Percentiles rank a stretch among this genome's conserved stretches.
Evolutionary conservation across 2,113 vertebrate species (phyloP).

Genomic region (Anoplopoma fimbria): DNA sequence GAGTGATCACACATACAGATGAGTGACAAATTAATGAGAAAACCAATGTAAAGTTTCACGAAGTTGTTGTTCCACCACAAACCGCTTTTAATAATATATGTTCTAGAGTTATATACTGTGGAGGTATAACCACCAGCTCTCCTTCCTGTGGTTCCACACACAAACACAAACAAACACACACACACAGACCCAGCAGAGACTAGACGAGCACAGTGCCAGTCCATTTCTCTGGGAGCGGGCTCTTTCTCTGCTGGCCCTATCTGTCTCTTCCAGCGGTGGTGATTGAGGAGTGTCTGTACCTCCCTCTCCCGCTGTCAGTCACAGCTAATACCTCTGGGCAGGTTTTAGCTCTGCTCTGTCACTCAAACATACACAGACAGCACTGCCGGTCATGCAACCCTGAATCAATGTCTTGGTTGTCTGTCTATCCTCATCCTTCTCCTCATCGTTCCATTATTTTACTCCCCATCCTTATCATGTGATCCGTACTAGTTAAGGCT

Average conservation of each 20-base stretch:
- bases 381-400: slow-evolving; percentile 62
- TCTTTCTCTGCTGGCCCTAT: slow-evolving; percentile 45
- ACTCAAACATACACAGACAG: slow-evolving; percentile 74
- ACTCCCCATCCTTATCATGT: slow-evolving; percentile 24
- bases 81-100: background rate
- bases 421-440: slow-evolving; percentile 27
- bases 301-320: slow-evolving; percentile 76
- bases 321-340: slow-evolving; percentile 76
- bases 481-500: background rate
- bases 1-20: background rate
- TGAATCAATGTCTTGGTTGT: slow-evolving; percentile 66
- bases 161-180: background rate
- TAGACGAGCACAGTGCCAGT: slow-evolving; percentile 44
- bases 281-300: slow-evolving; percentile 74
- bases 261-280: slow-evolving; percentile 60
- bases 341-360: slow-evolving; percentile 74
- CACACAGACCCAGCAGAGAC: background rate
- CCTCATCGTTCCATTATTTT: slow-evolving; percentile 26
- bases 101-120: background rate
- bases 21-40: background rate
- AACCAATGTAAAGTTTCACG: background rate
- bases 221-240: slow-evolving; percentile 22
- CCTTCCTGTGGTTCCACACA: background rate
- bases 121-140: background rate
- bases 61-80: background rate